A percentile compares a stretch with the other conserved stretches of the same genome.
These are phyloP conservation scores for Corythornis madagascariensis DNA, from an alignment of 2,113 vertebrate species.

Conservation along the genomic window DNA sequence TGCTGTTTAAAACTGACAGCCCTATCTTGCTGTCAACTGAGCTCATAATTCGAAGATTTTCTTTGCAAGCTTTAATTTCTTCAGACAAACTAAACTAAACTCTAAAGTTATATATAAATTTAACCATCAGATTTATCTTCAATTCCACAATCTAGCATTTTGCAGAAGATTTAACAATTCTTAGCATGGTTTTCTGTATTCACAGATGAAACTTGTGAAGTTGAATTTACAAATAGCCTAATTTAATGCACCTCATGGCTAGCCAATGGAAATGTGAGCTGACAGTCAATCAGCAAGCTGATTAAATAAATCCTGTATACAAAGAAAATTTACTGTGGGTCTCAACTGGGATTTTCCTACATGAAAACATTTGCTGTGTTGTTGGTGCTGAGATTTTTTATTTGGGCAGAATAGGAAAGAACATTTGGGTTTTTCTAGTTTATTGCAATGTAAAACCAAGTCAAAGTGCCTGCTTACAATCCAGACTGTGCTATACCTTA, in stretches of 20 bases:
- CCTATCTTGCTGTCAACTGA: not conserved
- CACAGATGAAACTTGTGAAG: not conserved
- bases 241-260: not conserved
- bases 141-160: not conserved
- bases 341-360: not conserved
- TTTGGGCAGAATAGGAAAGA: not conserved
- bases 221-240: not conserved
- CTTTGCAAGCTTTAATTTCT: not conserved
- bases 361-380: not conserved
- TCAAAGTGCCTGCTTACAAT: not conserved
- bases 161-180: not conserved
- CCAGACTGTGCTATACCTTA: not conserved
- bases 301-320: not conserved
- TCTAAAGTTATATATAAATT: not conserved
- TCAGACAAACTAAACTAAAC: not conserved
- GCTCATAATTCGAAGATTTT: not conserved
- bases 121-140: not conserved
- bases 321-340: not conserved
- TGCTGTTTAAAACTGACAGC: not conserved
- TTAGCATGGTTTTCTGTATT: not conserved
- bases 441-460: not conserved
- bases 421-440: not conserved
- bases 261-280: not conserved
- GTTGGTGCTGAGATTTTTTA: not conserved
- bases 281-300: not conserved